Evolutionary conservation across 2,113 vertebrate species (phyloP), one percentile per base, ranked within the genome.

Genomic region (Alosa alosa): DNA sequence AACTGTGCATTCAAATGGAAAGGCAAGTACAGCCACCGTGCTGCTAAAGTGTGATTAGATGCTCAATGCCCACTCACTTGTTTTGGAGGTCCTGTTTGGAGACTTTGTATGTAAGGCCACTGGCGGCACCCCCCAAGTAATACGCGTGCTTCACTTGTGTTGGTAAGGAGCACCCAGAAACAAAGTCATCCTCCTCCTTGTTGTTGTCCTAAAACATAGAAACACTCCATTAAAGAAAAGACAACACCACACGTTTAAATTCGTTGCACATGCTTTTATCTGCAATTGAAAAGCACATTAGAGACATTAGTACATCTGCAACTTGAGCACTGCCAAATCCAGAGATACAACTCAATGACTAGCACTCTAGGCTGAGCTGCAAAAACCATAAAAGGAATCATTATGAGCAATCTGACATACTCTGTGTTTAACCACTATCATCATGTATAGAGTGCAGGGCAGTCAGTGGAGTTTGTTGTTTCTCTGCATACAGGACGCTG

Each of bases 21-120:
- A 5, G 1, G 1, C 39, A 18, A 20, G 20, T 22, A 22, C 20
- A 22, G 55, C 55, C 20, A 4, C 4, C 20, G 6, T 3, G 18
- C 20, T 18, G 4, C 1, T 60, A 60, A 20, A 60, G 55, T 22
- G 55, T 60, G 20, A 60, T 60, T 7, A 1, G 18, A 60, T 60
- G 55, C 55, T 22, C 3, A 60, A 60, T 1, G 20, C 31, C 39
- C 47, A 47, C 84, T 82, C 9, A 81, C 89, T 82, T 86, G 88
- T 82, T 94, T 94, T n/a, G 68, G 82, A 72, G 55, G 25, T 44
- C 22, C 18, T 18, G 17, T 17, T 84, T 31, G 3, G 87, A 81
- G 9, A 86, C 81, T 2, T 0, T 75, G 78, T 84, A 86, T 83
- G 31, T 86, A 22, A 82, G 82, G 55, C 87, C 84, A 85, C 87